These are phyloP conservation scores for Eupithecia dodoneata DNA, from an alignment of 2,888 invertebrate genomes.

Conservation along the genomic window DNA sequence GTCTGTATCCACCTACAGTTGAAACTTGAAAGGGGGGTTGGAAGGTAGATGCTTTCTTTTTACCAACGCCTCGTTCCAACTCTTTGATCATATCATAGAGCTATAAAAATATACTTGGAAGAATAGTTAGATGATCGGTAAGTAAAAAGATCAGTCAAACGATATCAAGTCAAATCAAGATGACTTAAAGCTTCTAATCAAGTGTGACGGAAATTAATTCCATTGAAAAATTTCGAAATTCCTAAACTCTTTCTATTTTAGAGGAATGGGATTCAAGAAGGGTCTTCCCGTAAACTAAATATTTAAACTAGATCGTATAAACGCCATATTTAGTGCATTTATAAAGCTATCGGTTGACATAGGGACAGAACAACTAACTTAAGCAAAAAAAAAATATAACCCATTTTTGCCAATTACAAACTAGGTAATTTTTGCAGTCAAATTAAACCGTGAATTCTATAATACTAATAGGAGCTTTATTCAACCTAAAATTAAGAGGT, in stretches of 20 bases:
- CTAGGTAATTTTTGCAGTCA: no score
- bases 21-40: conserved; percentile 23
- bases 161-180: no score
- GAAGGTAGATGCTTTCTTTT: conserved; percentile 12
- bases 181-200: no score
- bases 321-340: not conserved
- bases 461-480: not conserved
- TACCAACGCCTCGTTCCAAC: conserved; percentile 20
- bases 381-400: no score
- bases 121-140: not conserved
- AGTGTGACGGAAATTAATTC: not conserved
- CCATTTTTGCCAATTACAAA: no score
- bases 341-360: not conserved
- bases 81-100: conserved; percentile 32
- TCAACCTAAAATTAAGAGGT: no score
- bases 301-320: not conserved
- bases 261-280: not conserved
- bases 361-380: not conserved
- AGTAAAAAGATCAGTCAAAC: not conserved
- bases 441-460: not conserved
- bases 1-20: conserved; percentile 11
- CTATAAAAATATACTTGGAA: not conserved
- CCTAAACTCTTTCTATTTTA: not conserved
- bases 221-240: not conserved
- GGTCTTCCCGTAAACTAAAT: not conserved